Base-by-base conservation (phyloP, 2,888 invertebrate genomes). In the Lepetodrilus schrolli region DNA sequence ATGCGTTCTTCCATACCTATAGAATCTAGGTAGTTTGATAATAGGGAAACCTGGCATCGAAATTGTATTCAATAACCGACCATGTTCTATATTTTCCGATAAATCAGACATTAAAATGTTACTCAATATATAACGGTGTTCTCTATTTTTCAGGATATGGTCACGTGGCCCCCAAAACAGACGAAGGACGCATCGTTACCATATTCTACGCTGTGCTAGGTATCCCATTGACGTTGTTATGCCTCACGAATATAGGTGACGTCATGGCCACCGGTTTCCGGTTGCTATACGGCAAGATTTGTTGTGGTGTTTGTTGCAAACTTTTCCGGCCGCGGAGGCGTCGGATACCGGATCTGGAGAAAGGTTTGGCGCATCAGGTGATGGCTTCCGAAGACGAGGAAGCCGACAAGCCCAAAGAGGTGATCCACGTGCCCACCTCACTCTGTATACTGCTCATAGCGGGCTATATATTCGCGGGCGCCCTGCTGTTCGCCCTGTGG, bases 251-350 rank as follows among this genome's bases (percentile, higher is more conserved):
- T 77, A 87, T 90, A 37, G 90, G 90, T 73, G 87, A 87, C 75
- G 84, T 88, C 78, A 89, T 90, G 89, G 89, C 90, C n/a, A 85
- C 86, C n/a, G 88, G 88, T 38, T 90, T 90, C 82, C 82, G 89
- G 38, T 80, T 94, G 86, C 93, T 94, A 74, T 94, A 94, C 85
- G 84, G 84, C 13, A 87, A 87, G 75, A 82, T 90, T 21, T 90
- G 87, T 74, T 90, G 90, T 76, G 89, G 89, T 0, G 72, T 88
- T 21, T 89, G 87, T 72, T 87, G 87, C 75, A 75, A 84, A 43
- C 74, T 85, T 30, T 87, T 87, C 80, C 81, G 82, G 36, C 85
- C 84, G 3, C 69, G 80, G 13, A 74, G 82, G 37, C 74, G 80
- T 43, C 79, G 75, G 1, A 21, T 83, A 23, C 80, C 80, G 1